Base-by-base conservation (phyloP, 2,113 vertebrate genomes). In the Psettodes erumei region DNA sequence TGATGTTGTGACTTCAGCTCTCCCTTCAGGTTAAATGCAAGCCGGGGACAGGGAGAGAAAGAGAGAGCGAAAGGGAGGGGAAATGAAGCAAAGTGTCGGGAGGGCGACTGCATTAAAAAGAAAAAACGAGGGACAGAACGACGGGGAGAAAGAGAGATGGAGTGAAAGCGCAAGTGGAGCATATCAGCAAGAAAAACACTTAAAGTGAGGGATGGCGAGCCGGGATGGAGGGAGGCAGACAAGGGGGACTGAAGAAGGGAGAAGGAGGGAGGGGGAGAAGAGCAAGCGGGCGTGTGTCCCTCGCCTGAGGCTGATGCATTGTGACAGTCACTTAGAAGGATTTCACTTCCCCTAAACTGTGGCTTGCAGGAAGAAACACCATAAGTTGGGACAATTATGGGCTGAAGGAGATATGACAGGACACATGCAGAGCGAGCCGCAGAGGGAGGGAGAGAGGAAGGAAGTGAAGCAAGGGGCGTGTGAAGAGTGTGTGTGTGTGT, bases 261-360 rank as follows among this genome's bases (percentile, higher is more conserved):
- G 53, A n/a, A 83, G 48, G 37, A 23, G 47, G 43, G 43, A 19
- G 15, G 25, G 40, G n/a, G 51, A 6, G 65, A 11, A 48, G 21
- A 25, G 56, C 23, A 84, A 90, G 93, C 93, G 91, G 92, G 92
- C 6, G 82, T 51, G 77, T 55, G 94, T 82, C 93, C 92, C 30
- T 89, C 69, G 92, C 69, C 10, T 65, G 88, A 96, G 93, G 94
- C 94, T 96, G 96, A 96, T 88, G 70, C 89, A 88, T 93, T 94
- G 93, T 87, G 94, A 96, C 95, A 97, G 95, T 95, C 96, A 95
- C 95, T 97, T 95, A 96, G 94, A 92, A 90, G 93, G 93, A 95
- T 96, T 97, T 97, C 89, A 60, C 92, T 95, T 96, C 95, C 94
- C 90, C 93, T 95, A 94, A 95, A 94, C 93, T 90, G 93, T 58